Evolutionary conservation across 2,113 vertebrate species (phyloP).

Genomic region (Esox niger): DNA sequence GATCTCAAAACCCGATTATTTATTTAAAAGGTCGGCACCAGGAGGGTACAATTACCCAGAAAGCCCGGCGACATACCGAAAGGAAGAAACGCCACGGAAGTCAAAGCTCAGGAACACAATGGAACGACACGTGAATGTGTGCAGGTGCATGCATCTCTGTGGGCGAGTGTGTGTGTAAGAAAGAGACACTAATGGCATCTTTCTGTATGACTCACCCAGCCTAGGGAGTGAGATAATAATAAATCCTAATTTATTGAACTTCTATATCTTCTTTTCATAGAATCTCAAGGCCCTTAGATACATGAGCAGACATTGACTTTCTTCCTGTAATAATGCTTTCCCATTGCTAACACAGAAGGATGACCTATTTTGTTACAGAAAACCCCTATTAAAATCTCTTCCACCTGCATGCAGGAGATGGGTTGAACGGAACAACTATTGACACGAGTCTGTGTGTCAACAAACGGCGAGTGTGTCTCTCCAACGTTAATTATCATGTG

Average conservation of each 20-base stretch:
- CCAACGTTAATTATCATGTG: too few relatives aligned
- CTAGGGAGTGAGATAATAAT: not conserved
- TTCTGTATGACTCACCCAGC: conserved; percentile 1
- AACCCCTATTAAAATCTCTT: not conserved
- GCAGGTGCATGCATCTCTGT: too few relatives aligned
- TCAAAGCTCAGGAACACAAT: not conserved
- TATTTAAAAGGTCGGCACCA: not conserved
- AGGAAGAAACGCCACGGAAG: not conserved
- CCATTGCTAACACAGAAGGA: not conserved
- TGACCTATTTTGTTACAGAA: not conserved
- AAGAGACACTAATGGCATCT: not conserved
- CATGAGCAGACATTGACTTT: too few relatives aligned
- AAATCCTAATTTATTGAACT: too few relatives aligned
- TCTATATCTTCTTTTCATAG: too few relatives aligned
- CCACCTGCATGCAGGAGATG: too few relatives aligned
- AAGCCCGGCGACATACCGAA: too few relatives aligned
- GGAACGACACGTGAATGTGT: not conserved
- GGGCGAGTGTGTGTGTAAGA: too few relatives aligned
- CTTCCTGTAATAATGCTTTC: too few relatives aligned
- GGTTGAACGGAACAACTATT: not conserved
- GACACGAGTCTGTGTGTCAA: too few relatives aligned
- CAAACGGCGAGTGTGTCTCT: too few relatives aligned
- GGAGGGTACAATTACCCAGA: not conserved
- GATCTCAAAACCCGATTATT: not conserved
- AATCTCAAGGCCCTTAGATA: too few relatives aligned